Conservation (phyloP, 2,797 vertebrate species). For the Cynodonichthys magdalenae region DNA sequence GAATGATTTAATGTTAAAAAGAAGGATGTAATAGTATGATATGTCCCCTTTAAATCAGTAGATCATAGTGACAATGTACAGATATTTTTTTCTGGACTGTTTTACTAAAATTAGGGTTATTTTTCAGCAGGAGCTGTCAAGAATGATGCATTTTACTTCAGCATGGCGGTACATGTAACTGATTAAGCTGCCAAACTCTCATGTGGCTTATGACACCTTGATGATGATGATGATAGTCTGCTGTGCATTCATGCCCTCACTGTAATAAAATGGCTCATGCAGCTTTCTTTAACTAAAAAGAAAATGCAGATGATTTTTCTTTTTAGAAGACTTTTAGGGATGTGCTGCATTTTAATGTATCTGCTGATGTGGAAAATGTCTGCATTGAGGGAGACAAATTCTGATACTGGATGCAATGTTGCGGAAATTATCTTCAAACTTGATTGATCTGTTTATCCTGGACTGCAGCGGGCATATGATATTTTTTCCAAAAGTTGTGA, state of each 20-base stretch:
- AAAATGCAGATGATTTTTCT: slow-evolving; percentile 42
- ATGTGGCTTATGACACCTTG: slow-evolving; percentile 13
- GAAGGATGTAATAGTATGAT: no score
- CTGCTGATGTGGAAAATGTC: slow-evolving; percentile 50
- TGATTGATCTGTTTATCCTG: slow-evolving; percentile 71
- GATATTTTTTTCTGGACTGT: slow-evolving; percentile 13
- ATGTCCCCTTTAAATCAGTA: no score
- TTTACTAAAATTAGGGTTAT: slow-evolving; percentile 14
- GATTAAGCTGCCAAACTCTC: slow-evolving; percentile 14
- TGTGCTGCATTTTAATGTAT: slow-evolving; percentile 21
- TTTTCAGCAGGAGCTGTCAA: not conserved
- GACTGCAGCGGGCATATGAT: slow-evolving; percentile 31
- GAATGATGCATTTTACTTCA: slow-evolving; percentile 8
- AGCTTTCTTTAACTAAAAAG: slow-evolving; percentile 39
- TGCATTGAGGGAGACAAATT: slow-evolving; percentile 51
- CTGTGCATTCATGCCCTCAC: slow-evolving; percentile 16
- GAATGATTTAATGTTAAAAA: no score
- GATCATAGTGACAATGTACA: not conserved
- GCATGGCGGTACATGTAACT: not conserved
- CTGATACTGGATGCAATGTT: slow-evolving; percentile 51
- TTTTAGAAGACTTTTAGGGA: slow-evolving; percentile 25
- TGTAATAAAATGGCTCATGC: slow-evolving; percentile 34
- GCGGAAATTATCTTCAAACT: slow-evolving; percentile 59
- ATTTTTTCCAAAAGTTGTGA: slow-evolving; percentile 46
- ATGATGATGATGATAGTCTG: not conserved